These are phyloP conservation scores for Manis pentadactyla DNA, from an alignment of 2,797 vertebrate genomes.

Conservation along the genomic window DNA sequence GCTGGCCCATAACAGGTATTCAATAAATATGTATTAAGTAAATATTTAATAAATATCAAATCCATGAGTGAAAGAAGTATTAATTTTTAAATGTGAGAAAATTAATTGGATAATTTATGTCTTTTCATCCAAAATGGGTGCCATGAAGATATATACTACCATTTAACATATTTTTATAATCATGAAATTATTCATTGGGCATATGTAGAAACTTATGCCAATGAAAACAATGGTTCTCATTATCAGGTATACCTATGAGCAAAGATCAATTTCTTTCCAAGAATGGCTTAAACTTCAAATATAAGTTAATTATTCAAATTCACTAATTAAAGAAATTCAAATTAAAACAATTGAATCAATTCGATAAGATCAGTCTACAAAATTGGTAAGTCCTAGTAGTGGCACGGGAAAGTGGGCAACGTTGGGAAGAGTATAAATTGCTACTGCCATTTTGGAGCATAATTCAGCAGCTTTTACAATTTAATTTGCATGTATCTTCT, in stretches of 20 bases:
- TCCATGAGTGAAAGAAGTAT: no score
- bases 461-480: background rate
- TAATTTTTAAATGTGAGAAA: constrained; percentile 55
- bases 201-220: background rate
- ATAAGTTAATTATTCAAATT: background rate
- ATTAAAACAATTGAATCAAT: background rate
- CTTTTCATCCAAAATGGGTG: constrained; percentile 10
- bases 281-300: constrained; percentile 23
- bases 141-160: background rate
- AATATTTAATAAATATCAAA: constrained; percentile 22
- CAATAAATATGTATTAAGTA: constrained; percentile 22
- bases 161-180: constrained; percentile 42
- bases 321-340: background rate
- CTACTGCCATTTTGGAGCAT: background rate
- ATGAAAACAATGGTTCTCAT: constrained; percentile 4
- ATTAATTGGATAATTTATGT: background rate
- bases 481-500: no score
- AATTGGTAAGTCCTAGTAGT: background rate
- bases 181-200: constrained; percentile 6
- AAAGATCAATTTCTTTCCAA: constrained; percentile 38
- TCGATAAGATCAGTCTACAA: constrained; percentile 19
- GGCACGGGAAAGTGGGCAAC: background rate
- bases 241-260: background rate
- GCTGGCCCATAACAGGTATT: background rate
- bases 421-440: constrained; percentile 14